Evolutionary conservation across 2,888 invertebrate species (phyloP).

Genomic region (Cylloceria caligata): DNA sequence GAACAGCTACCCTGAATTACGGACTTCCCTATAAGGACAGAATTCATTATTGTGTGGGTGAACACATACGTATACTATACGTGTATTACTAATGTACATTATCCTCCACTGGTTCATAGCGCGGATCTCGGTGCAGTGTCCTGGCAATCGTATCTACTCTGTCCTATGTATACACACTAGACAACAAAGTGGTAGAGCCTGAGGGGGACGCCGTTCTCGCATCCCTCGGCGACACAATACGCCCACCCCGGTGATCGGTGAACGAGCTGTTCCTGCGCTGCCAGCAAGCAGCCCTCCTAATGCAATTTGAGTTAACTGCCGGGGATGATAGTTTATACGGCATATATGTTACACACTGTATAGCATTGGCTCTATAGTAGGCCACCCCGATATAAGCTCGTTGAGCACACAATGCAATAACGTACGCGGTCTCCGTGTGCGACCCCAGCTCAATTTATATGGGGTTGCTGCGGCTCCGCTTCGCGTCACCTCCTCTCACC

Average conservation of each 20-base stretch:
- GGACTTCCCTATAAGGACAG: slow-evolving; percentile 54
- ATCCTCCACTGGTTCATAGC: background rate
- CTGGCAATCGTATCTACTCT: slow-evolving; percentile 4
- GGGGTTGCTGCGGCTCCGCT: slow-evolving; percentile 47
- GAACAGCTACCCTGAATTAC: slow-evolving; percentile 62
- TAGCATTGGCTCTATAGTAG: slow-evolving; percentile 45
- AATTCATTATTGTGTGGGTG: slow-evolving; percentile 46
- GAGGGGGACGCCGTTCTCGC: slow-evolving; percentile 45
- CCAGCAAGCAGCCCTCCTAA: slow-evolving; percentile 75
- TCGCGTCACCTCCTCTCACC: slow-evolving; percentile 54
- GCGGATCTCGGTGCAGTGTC: slow-evolving; percentile 14
- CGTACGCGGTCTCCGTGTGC: slow-evolving; percentile 52
- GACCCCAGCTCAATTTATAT: slow-evolving; percentile 57
- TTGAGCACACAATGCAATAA: slow-evolving; percentile 68
- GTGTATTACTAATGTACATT: slow-evolving; percentile 28
- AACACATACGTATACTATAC: slow-evolving; percentile 34
- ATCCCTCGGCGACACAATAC: slow-evolving; percentile 72
- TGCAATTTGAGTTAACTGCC: slow-evolving; percentile 82
- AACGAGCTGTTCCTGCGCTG: slow-evolving; percentile 48
- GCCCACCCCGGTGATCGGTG: slow-evolving; percentile 71
- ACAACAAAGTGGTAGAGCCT: slow-evolving; percentile 51
- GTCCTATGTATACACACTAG: slow-evolving; percentile 43
- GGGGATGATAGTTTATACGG: slow-evolving; percentile 76
- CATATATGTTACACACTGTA: slow-evolving; percentile 54
- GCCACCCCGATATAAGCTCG: slow-evolving; percentile 64